Evolutionary conservation across 2,888 invertebrate genomes (phyloP).

Genomic region (Nebria salina): DNA sequence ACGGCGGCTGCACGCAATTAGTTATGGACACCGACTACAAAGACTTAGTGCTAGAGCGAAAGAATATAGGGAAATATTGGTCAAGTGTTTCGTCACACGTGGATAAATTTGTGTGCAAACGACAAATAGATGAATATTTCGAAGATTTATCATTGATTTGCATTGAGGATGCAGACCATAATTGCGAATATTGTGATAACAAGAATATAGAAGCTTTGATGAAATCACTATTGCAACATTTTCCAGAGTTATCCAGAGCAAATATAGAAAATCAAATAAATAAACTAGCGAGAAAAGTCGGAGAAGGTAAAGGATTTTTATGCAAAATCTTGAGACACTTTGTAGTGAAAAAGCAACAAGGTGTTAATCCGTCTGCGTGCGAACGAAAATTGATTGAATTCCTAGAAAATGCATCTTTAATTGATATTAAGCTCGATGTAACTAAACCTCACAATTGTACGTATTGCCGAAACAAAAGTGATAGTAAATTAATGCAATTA

Average conservation of each 20-base stretch:
- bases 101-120: slow-evolving; percentile 39
- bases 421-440: slow-evolving; percentile 4
- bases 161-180: background rate
- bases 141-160: slow-evolving; percentile 14
- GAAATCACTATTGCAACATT: slow-evolving; percentile 26
- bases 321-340: background rate
- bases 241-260: slow-evolving; percentile 21
- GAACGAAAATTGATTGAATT: background rate
- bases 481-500: slow-evolving; percentile 7
- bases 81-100: slow-evolving; percentile 28
- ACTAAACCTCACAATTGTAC: slow-evolving; percentile 16
- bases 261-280: slow-evolving; percentile 35
- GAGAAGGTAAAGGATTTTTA: background rate
- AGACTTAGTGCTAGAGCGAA: slow-evolving; percentile 43
- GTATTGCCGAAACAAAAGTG: background rate
- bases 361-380: background rate
- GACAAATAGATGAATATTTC: slow-evolving; percentile 46
- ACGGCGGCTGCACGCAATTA: slow-evolving; percentile 40
- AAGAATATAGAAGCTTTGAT: slow-evolving; percentile 27
- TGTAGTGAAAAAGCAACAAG: background rate
- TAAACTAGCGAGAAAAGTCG: slow-evolving; percentile 4
- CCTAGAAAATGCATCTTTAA: background rate
- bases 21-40: slow-evolving; percentile 44
- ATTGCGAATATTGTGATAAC: slow-evolving; percentile 36
- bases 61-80: slow-evolving; percentile 34